Conservation (phyloP, 2,113 vertebrate genomes). For the Gymnogyps californianus region DNA sequence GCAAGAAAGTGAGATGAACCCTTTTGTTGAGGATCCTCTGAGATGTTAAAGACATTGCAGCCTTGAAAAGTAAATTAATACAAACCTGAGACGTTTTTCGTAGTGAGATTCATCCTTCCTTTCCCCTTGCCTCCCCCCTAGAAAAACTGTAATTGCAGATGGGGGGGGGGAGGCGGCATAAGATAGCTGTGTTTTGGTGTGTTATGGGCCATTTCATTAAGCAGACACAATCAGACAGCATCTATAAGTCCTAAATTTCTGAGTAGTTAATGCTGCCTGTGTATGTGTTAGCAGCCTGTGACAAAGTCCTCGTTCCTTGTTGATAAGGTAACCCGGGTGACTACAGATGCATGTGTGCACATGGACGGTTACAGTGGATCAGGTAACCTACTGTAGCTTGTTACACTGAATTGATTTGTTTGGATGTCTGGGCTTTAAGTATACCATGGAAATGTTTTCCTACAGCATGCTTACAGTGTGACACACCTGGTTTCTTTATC, state of each 20-base stretch:
- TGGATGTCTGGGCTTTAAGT: background rate
- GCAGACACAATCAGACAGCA: background rate
- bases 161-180: background rate
- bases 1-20: background rate
- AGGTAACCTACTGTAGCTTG: background rate
- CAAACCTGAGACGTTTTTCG: background rate
- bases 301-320: background rate
- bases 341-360: background rate
- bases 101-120: background rate
- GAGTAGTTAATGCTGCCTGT: background rate
- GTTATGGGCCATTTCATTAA: background rate
- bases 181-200: background rate
- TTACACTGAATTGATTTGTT: background rate
- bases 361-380: background rate
- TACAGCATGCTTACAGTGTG: background rate
- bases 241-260: background rate
- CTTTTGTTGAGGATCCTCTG: background rate
- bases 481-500: background rate
- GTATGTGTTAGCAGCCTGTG: background rate
- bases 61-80: background rate
- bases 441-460: background rate
- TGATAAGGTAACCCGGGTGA: background rate
- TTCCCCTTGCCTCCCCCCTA: background rate
- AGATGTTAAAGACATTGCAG: background rate
- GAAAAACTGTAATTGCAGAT: background rate